Percentiles rank a stretch among this genome's conserved stretches.
Evolutionary conservation across 2,888 invertebrate species (phyloP).

Genomic region (Metopia argyrocephala): DNA sequence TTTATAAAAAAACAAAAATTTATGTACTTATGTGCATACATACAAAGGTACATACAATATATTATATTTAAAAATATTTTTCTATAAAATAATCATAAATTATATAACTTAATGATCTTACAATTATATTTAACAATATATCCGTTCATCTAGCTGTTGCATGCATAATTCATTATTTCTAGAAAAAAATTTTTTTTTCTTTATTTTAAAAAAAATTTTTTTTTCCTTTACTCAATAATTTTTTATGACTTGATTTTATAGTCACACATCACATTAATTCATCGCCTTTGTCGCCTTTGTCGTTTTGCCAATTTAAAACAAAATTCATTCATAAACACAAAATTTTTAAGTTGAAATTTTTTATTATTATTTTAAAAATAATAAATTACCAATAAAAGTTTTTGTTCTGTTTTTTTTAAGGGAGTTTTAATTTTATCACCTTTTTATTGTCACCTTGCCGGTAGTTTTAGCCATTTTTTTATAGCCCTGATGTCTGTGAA

Average conservation of each 20-base stretch:
- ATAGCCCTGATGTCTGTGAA: slow-evolving; percentile 10
- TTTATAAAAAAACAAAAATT: too few relatives aligned
- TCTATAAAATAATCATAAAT: slow-evolving; percentile 50
- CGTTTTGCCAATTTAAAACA: background rate
- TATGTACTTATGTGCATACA: too few relatives aligned
- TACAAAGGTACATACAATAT: slow-evolving; percentile 1
- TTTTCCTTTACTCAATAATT: slow-evolving; percentile 45
- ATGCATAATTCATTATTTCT: slow-evolving; percentile 28
- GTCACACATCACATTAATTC: slow-evolving; percentile 32
- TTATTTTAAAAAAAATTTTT: slow-evolving; percentile 8
- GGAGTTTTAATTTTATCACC: slow-evolving; percentile 56
- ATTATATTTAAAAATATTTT: background rate
- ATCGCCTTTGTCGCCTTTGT: background rate
- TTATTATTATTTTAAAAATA: background rate
- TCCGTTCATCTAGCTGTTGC: background rate
- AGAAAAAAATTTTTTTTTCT: background rate
- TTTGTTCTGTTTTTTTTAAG: background rate
- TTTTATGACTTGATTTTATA: slow-evolving; percentile 49
- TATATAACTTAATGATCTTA: slow-evolving; percentile 50
- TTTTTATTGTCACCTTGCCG: slow-evolving; percentile 3
- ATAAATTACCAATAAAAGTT: background rate
- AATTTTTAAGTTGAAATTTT: background rate
- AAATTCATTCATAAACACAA: slow-evolving; percentile 32
- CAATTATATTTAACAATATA: background rate
- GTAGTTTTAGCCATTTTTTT: background rate